A percentile compares a stretch with the other conserved stretches of the same genome.
phyloP scores from a whole-genome alignment of 1,140 invertebrate species.

The Colletes gigas region DNA sequence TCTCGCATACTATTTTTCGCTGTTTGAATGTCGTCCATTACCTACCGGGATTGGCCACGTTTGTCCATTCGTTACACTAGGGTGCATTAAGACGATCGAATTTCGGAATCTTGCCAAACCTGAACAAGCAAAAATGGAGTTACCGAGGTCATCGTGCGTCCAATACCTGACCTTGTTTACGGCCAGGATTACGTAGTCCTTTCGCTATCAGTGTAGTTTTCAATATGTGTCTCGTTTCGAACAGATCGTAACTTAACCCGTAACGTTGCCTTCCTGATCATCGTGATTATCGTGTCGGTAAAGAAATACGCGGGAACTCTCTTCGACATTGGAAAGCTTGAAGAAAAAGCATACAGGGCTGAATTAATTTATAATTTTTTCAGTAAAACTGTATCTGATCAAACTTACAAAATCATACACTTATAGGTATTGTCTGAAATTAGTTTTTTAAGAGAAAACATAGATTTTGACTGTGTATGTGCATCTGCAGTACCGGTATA shows the following conservation, averaged over 20 bases:
- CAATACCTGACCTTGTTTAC: conserved; percentile 20
- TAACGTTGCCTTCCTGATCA: conserved; percentile 1
- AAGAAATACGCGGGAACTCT: no score
- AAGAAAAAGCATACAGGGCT: no score
- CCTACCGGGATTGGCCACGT: background rate
- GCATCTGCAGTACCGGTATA: no score
- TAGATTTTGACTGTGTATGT: no score
- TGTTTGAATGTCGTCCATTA: background rate
- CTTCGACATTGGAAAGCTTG: no score
- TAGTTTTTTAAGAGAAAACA: no score
- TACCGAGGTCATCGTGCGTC: conserved; percentile 25
- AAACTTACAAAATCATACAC: no score
- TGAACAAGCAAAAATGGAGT: background rate
- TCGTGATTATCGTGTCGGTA: background rate
- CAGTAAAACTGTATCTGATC: no score
- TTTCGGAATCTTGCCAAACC: conserved; percentile 16
- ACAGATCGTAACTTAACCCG: background rate
- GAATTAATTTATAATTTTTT: no score
- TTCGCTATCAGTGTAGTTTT: conserved; percentile 20
- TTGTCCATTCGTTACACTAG: background rate
- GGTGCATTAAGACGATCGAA: conserved; percentile 20
- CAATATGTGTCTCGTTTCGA: background rate
- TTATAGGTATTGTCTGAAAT: no score
- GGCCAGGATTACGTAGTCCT: conserved; percentile 22
- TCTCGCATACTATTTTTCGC: background rate